Evolutionary conservation across 2,888 invertebrate species (phyloP), one percentile per base, ranked within the genome.

Genomic region (Lepidocyrtoides sp.): DNA sequence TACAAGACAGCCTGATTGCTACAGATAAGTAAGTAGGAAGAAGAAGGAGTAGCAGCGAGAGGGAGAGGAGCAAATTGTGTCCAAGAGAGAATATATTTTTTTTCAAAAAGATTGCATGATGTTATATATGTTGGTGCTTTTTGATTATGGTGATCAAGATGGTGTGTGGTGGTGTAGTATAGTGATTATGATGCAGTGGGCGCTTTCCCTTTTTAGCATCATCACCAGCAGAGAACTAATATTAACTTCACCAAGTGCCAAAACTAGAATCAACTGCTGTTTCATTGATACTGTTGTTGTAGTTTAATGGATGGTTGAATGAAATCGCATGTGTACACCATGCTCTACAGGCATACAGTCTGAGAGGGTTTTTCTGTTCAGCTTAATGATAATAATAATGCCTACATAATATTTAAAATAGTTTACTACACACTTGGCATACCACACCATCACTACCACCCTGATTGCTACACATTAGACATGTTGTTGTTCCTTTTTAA

Each of bases 181-280:
- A 29, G 14, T 48, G 51, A 29, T 44, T 29, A 63, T 60, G 60
- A 60, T 83, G 87, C 54, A 77, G 91, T 91, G 91, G 91, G 91
- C 84, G 91, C 91, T 91, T 91, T 91, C 87, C 91, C 88, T 88
- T 88, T 87, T 87, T 75, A 87, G 88, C 41, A 57, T 69, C 69
- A 60, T 83, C 83, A 66, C 83, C 60, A 88, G 41, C 63, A 29
- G 87, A 23, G 72, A 66, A 81, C 79, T 51, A 54, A 77, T 63
- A 51, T 77, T 77, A 87, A 66, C 79, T 87, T 57, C 26, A 23
- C 23, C 81, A 41, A 81, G 83, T 89, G 89, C 89, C 89, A 89
- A 89, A 89, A 82, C 82, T 89, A 48, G 66, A 89, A 44, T 82
- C 66, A 77, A 48, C 63, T 41, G 86, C 75, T 72, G 57, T 48